Evolutionary conservation across 2,113 vertebrate genomes (phyloP), one percentile per base, ranked within the genome.

Genomic region (Ceyx cyanopectus): DNA sequence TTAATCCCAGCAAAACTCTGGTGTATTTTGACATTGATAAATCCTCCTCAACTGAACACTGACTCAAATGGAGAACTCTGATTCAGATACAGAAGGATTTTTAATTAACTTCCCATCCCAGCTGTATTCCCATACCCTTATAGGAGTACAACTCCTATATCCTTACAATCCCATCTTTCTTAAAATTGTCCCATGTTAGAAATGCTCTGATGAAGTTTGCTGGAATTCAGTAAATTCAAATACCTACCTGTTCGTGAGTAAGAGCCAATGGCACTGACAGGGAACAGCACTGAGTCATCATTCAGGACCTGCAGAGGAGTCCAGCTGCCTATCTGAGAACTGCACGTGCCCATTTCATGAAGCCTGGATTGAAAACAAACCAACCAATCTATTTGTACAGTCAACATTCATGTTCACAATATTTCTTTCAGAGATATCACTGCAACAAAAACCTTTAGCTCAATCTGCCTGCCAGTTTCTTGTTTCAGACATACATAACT

Each of bases 221-320:
- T 90, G 45, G 30, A 51, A 87, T 79, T 70, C 13, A 26, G 19
- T 29, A 24, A 32, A n/a, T 54, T 60, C 56, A 78, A 50, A 69
- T 72, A 86, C 94, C 53, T 96, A 99, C 99, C 99, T 97, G 98
- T 94, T 30, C 98, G 98, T 34, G 96, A 90, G 60, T 98, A 98
- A 41, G 98, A 95, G 70, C 97, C 97, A 67, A 95, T 72, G 7
- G 98, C 91, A 58, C 97, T 97, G 88, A 99, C 90, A 9, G 99
- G 99, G 80, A 99, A 99, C 3, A 99, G 98, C 95, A 99, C 98
- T 0, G 98, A 94, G 91, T 98, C 97, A 41, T 98, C 97, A 1
- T 98, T 97, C 54, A 99, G 97, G 79, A 98, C 97, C 93, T 99
- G 98, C 57, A 99, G 97, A 4, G 99, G 98, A 74, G 98, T 98